Conservation (phyloP, 2,888 invertebrate species). For the Seira sanloemensis region DNA sequence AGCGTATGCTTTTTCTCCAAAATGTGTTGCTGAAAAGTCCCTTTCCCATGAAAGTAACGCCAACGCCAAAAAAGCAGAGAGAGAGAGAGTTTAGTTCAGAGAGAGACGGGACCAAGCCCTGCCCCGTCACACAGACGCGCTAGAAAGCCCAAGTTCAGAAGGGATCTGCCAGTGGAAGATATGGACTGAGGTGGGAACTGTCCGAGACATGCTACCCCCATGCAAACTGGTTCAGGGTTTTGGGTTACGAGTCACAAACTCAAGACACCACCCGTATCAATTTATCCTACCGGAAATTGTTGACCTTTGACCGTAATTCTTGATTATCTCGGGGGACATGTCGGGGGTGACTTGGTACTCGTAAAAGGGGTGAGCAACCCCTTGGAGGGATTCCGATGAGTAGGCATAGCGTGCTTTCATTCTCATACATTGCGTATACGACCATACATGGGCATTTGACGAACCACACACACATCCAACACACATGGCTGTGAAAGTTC, state of each 20-base stretch:
- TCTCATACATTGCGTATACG: not conserved
- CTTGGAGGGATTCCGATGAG: slow-evolving; percentile 23
- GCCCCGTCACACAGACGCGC: slow-evolving; percentile 43
- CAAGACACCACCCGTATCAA: too few relatives aligned
- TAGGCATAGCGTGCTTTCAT: not conserved
- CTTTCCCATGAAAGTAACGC: slow-evolving; percentile 35
- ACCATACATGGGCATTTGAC: not conserved
- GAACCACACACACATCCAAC: too few relatives aligned
- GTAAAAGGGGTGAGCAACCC: slow-evolving; percentile 29
- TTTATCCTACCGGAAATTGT: not conserved
- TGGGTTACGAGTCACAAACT: slow-evolving; percentile 2
- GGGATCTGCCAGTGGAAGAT: slow-evolving; percentile 25
- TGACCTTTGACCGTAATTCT: slow-evolving; percentile 26
- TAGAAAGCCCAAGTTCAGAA: slow-evolving; percentile 9
- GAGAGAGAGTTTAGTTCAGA: too few relatives aligned
- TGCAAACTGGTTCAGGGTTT: not conserved
- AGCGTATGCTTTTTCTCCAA: not conserved
- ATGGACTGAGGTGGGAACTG: slow-evolving; percentile 28
- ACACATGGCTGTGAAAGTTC: too few relatives aligned
- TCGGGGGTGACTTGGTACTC: not conserved
- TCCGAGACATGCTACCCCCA: slow-evolving; percentile 18
- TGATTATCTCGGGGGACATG: not conserved
- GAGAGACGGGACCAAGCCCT: slow-evolving; percentile 34
- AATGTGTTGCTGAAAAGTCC: slow-evolving; percentile 16
- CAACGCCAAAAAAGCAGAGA: slow-evolving; percentile 38